Evolutionary conservation across 2,888 invertebrate genomes (phyloP).

Genomic region (Machimus atricapillus): DNA sequence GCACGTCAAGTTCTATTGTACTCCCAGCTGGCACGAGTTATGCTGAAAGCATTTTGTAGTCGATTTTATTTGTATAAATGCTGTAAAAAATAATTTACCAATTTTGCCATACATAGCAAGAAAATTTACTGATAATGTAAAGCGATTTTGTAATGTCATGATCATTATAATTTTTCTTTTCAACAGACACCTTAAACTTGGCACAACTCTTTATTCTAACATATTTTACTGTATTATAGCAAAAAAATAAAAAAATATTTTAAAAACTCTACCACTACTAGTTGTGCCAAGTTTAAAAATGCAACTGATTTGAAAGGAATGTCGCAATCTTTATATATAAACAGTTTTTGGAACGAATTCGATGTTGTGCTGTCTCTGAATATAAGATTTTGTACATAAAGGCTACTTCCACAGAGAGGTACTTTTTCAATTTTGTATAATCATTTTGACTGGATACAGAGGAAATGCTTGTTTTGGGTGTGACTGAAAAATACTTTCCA

Average conservation of each 20-base stretch:
- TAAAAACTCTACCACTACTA: background rate
- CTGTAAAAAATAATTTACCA: conserved; percentile 20
- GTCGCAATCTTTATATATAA: conserved; percentile 20
- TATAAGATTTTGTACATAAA: conserved; percentile 31
- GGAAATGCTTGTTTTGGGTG: conserved; percentile 28
- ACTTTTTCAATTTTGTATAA: background rate
- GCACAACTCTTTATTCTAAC: background rate
- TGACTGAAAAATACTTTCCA: conserved; percentile 21
- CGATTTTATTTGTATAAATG: conserved; percentile 33
- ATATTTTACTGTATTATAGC: background rate
- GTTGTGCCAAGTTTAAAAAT: conserved; percentile 11
- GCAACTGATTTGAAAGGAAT: conserved; percentile 29
- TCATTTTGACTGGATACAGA: background rate
- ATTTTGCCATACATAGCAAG: conserved; percentile 25
- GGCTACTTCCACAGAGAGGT: background rate
- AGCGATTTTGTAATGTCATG: conserved; percentile 7
- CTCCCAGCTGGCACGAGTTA: conserved; percentile 64
- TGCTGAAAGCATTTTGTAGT: conserved; percentile 53
- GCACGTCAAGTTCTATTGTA: conserved; percentile 50
- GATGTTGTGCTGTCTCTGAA: conserved; percentile 42
- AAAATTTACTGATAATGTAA: conserved; percentile 9
- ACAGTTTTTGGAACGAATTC: conserved; percentile 41
- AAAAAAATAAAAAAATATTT: background rate
- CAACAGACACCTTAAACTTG: conserved; percentile 1
- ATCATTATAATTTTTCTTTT: conserved; percentile 31